A percentile compares a stretch with the other conserved stretches of the same genome.
phyloP scores from a whole-genome alignment of 2,113 vertebrate genomes.

The Muntiacus muntjak region DNA sequence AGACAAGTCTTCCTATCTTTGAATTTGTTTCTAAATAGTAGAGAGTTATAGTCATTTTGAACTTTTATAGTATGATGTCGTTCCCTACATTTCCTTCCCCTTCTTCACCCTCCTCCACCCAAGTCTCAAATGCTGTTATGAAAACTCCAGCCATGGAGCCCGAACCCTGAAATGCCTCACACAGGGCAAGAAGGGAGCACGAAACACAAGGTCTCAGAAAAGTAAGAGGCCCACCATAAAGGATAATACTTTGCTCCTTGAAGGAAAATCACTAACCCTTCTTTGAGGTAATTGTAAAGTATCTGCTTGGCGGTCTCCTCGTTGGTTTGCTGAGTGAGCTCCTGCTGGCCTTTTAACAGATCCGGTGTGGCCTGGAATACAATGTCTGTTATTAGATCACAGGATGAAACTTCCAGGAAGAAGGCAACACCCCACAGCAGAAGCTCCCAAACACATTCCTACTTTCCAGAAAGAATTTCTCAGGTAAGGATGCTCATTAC shows the following conservation, averaged over 20 bases:
- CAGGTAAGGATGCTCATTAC: not conserved
- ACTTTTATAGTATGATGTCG: not conserved
- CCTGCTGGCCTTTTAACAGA: constrained; percentile 95
- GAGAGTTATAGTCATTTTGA: not conserved
- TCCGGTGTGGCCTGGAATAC: constrained; percentile 91
- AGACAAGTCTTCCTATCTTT: not conserved
- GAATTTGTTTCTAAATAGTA: not conserved
- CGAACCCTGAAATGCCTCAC: not conserved
- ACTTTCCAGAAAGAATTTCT: not conserved
- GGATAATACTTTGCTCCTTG: not conserved
- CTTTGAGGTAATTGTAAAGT: constrained; percentile 96
- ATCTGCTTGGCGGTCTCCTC: constrained; percentile 99
- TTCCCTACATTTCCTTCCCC: not conserved
- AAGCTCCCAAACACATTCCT: not conserved
- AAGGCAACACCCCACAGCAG: not conserved
- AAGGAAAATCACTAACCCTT: constrained; percentile 88
- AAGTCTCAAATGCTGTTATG: not conserved
- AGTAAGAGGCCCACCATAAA: not conserved
- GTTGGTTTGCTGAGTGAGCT: constrained; percentile 92
- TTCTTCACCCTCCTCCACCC: not conserved
- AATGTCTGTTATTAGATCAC: constrained; percentile 16
- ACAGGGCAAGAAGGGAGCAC: not conserved
- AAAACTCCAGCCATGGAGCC: not conserved
- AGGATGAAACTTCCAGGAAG: not conserved
- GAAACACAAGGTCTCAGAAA: not conserved